Conservation (phyloP, 2,888 invertebrate species). For the Poecilobothrus nobilitatus region DNA sequence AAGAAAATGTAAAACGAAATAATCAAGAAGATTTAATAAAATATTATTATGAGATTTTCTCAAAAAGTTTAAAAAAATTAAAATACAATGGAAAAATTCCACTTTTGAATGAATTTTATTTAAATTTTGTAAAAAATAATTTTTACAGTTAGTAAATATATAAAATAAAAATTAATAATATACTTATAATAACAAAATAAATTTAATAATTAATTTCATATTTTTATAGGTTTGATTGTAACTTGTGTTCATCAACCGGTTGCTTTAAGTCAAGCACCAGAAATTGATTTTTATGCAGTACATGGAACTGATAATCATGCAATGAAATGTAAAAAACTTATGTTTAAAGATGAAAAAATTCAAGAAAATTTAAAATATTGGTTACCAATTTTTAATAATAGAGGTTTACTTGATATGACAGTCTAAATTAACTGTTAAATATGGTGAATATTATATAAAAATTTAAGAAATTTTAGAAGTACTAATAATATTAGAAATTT, state of each 20-base stretch:
- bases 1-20: conserved; percentile 23
- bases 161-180: neutral
- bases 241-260: conserved; percentile 18
- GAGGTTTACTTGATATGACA: conserved; percentile 20
- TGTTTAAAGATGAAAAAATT: conserved; percentile 20
- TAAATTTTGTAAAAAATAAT: conserved; percentile 26
- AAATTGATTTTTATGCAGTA: conserved; percentile 18
- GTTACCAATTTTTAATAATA: conserved; percentile 22
- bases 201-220: neutral
- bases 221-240: conserved; percentile 17
- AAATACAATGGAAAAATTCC: conserved; percentile 27
- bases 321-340: conserved; percentile 14
- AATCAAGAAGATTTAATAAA: conserved; percentile 26
- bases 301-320: conserved; percentile 17
- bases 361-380: conserved; percentile 18
- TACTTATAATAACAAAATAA: neutral
- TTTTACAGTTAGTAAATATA: conserved; percentile 26
- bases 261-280: conserved; percentile 16
- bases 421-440: too few species aligned
- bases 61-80: conserved; percentile 19
- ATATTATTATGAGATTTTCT: conserved; percentile 25
- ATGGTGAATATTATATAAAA: too few species aligned
- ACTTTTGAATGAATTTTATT: conserved; percentile 26
- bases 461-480: too few species aligned
- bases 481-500: too few species aligned